These are phyloP conservation scores for Phaonia tiefii DNA, from an alignment of 2,888 invertebrate species.

Conservation along the genomic window DNA sequence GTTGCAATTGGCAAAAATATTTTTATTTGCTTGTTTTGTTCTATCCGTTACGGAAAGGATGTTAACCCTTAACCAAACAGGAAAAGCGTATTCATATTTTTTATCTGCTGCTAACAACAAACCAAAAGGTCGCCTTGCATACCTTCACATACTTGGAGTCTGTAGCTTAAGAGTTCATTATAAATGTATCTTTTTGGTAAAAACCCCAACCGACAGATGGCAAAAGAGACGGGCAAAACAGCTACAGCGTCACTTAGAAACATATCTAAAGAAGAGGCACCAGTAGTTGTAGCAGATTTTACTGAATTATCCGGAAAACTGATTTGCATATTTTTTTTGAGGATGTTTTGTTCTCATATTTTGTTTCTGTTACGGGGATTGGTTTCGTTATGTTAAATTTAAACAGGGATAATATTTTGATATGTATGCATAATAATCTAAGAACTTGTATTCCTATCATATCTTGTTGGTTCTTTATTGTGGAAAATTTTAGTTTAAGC, in stretches of 20 bases:
- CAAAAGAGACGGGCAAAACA: neutral
- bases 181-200: slow-evolving; percentile 59
- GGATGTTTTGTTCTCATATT: neutral
- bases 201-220: slow-evolving; percentile 46
- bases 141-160: neutral
- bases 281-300: slow-evolving; percentile 62
- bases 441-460: neutral
- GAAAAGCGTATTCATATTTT: slow-evolving; percentile 57
- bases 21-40: slow-evolving; percentile 7
- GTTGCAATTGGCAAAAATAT: neutral
- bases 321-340: slow-evolving; percentile 62
- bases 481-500: too few species aligned
- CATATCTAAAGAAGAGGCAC: too few species aligned
- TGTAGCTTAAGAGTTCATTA: slow-evolving; percentile 5
- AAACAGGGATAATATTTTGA: slow-evolving; percentile 59
- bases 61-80: slow-evolving; percentile 56
- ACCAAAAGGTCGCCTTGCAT: slow-evolving; percentile 12
- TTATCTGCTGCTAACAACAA: slow-evolving; percentile 4
- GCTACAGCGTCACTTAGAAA: neutral
- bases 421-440: slow-evolving; percentile 59
- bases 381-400: slow-evolving; percentile 59
- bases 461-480: slow-evolving; percentile 15
- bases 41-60: slow-evolving; percentile 52
- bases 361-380: neutral
- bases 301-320: slow-evolving; percentile 5